Conservation (phyloP, 1,140 invertebrate species). For the Musca vetustissima region DNA sequence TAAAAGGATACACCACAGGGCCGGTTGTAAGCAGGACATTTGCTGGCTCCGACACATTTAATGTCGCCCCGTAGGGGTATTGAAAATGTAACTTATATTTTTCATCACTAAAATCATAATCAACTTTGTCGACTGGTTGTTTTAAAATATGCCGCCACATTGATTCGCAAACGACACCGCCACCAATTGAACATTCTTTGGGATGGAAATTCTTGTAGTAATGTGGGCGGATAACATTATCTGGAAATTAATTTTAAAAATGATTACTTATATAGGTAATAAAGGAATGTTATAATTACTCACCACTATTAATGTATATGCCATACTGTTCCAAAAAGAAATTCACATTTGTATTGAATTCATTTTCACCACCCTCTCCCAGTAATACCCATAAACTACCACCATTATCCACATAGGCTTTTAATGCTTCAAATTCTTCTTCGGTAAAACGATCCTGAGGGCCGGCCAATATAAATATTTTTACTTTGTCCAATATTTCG, state of each 20-base stretch:
- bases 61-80: conserved; percentile 93
- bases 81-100: conserved; percentile 68
- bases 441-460: conserved; percentile 89
- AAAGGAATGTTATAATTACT: too few relatives aligned
- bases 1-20: conserved; percentile 89
- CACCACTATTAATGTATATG: conserved; percentile 92
- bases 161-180: conserved; percentile 56
- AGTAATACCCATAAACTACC: conserved; percentile 85
- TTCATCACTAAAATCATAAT: conserved; percentile 52
- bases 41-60: conserved; percentile 91
- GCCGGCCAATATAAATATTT: conserved; percentile 81
- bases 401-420: conserved; percentile 77
- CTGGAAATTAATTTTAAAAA: conserved; percentile 58
- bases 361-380: conserved; percentile 87
- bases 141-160: conserved; percentile 53
- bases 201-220: conserved; percentile 98
- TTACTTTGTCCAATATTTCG: conserved; percentile 72
- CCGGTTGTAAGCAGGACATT: conserved; percentile 88
- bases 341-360: conserved; percentile 92
- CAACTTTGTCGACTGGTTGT: conserved; percentile 47
- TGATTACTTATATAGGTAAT: too few relatives aligned
- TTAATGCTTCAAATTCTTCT: conserved; percentile 60
- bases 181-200: conserved; percentile 88
- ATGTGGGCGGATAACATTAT: conserved; percentile 90
- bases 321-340: conserved; percentile 96